Percentiles rank a stretch among this genome's conserved stretches.
These are phyloP conservation scores for Halcyon malimbica DNA, from an alignment of 2,113 vertebrate genomes.

Conservation along the genomic window DNA sequence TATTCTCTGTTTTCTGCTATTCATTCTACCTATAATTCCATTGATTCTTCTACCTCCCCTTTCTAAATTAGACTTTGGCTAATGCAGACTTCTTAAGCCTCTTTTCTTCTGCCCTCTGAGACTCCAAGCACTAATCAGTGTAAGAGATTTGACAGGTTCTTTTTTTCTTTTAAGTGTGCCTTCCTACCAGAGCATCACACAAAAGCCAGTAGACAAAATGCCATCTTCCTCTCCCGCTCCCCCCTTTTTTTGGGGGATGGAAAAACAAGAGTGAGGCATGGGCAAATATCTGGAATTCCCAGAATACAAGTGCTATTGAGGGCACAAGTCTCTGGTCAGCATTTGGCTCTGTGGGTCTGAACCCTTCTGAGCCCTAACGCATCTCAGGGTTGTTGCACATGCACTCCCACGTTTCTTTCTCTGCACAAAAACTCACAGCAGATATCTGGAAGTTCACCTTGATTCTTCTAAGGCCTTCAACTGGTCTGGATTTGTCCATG, in stretches of 20 bases:
- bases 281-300: background rate
- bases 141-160: background rate
- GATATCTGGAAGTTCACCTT: background rate
- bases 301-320: background rate
- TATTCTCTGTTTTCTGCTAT: constrained; percentile 3
- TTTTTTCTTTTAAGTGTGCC: background rate
- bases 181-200: background rate
- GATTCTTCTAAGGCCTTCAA: background rate
- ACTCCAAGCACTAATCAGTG: background rate
- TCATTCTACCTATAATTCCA: background rate
- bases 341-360: background rate
- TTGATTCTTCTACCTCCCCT: background rate
- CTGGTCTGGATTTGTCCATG: background rate
- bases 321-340: background rate
- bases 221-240: background rate
- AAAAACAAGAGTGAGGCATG: background rate
- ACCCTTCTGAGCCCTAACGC: background rate
- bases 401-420: fast-evolving
- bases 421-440: background rate
- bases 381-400: fast-evolving
- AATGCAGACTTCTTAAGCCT: background rate
- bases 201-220: background rate
- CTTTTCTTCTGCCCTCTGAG: background rate
- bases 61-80: background rate
- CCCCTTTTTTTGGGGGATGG: fast-evolving